phyloP scores from a whole-genome alignment of 2,797 vertebrate genomes.

The Miichthys miiuy region DNA sequence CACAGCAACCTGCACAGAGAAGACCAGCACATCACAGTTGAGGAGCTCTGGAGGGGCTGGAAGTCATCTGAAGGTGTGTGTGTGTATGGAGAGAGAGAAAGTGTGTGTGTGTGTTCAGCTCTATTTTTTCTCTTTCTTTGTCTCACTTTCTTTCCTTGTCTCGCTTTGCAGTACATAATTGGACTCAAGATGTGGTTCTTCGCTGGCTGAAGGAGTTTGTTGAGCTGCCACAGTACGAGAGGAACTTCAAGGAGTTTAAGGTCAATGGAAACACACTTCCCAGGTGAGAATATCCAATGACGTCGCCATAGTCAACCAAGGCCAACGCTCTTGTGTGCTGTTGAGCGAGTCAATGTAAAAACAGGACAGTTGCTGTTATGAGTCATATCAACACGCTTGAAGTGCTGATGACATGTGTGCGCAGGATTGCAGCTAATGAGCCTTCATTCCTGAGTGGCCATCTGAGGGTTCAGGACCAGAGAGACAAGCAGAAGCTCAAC shows the following conservation, averaged over 20 bases:
- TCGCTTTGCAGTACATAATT: slow-evolving; percentile 92
- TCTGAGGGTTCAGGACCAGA: slow-evolving; percentile 95
- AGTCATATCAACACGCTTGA: background rate
- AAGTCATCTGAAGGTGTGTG: slow-evolving; percentile 95
- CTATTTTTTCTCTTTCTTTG: slow-evolving; percentile 4
- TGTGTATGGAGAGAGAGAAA: background rate
- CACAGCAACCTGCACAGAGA: slow-evolving; percentile 95
- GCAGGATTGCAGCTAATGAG: slow-evolving; percentile 97
- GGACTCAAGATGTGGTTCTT: slow-evolving; percentile 95
- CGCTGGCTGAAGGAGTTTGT: slow-evolving; percentile 97
- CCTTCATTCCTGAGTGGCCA: slow-evolving; percentile 94
- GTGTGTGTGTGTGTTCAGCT: background rate
- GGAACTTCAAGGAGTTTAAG: slow-evolving; percentile 93
- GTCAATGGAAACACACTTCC: slow-evolving; percentile 97
- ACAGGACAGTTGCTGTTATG: slow-evolving; percentile 1
- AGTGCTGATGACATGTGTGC: slow-evolving; percentile 25
- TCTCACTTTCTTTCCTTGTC: slow-evolving; percentile 5
- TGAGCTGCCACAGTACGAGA: slow-evolving; percentile 98
- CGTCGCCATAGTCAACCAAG: background rate
- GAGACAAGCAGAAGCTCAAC: slow-evolving; percentile 97
- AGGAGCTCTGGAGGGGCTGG: slow-evolving; percentile 97
- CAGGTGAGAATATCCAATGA: slow-evolving; percentile 83
- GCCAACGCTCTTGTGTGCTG: background rate
- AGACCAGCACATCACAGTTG: slow-evolving; percentile 98
- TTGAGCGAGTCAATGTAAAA: slow-evolving; percentile 7